Evolutionary conservation across 2,888 invertebrate species (phyloP).

Genomic region (Apamea sordens): DNA sequence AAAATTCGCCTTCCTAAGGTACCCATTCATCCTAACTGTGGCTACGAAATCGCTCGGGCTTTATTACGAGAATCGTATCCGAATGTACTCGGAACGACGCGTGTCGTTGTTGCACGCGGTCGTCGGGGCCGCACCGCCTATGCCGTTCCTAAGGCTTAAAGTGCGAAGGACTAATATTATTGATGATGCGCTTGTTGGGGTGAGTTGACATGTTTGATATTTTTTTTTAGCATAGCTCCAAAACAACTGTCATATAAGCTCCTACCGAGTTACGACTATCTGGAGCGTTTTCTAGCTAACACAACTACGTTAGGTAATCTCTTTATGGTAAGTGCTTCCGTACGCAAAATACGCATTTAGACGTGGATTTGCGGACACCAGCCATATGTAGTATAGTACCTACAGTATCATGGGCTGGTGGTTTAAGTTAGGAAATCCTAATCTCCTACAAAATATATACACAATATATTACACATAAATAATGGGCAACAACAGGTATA

Average conservation of each 20-base stretch:
- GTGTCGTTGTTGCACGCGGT: constrained; percentile 96
- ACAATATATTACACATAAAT: background rate
- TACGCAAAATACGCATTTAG: background rate
- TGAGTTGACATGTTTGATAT: constrained; percentile 77
- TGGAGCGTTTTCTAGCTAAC: background rate
- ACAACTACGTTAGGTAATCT: background rate
- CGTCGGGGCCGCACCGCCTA: constrained; percentile 94
- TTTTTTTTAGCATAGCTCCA: background rate
- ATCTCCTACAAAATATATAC: background rate
- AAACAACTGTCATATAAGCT: background rate
- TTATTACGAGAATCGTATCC: constrained; percentile 98
- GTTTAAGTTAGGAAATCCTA: too few species aligned
- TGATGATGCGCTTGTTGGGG: constrained; percentile 97
- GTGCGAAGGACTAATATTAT: constrained; percentile 96
- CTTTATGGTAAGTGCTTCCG: background rate
- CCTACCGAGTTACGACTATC: background rate
- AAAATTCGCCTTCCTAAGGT: constrained; percentile 97
- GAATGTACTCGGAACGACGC: constrained; percentile 98
- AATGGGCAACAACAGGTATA: background rate
- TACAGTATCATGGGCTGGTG: too few species aligned
- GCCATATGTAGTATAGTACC: background rate
- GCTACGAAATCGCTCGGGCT: constrained; percentile 97
- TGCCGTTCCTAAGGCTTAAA: constrained; percentile 95
- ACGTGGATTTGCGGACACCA: background rate
- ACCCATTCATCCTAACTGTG: constrained; percentile 97